A percentile compares a stretch with the other conserved stretches of the same genome.
Conservation (phyloP, 2,888 invertebrate species). For the Drosophila kuntzei region DNA sequence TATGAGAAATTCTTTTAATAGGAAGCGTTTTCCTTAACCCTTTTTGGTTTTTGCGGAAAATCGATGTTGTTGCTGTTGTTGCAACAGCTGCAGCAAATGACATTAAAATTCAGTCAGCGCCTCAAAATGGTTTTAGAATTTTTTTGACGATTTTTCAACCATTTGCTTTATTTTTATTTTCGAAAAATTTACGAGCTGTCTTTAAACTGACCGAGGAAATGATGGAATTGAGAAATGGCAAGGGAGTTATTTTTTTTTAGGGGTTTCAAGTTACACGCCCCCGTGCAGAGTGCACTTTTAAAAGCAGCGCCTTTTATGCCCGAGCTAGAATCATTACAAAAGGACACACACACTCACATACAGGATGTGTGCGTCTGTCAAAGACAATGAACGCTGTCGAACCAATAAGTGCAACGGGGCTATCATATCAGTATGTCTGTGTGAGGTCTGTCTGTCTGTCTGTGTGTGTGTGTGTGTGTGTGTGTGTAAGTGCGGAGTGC, state of each 20-base stretch:
- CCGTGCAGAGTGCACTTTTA: slow-evolving; percentile 59
- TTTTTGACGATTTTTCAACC: slow-evolving; percentile 23
- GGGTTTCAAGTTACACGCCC: slow-evolving; percentile 60
- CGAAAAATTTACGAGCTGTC: slow-evolving; percentile 45
- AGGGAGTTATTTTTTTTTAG: not conserved
- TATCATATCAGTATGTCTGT: slow-evolving; percentile 22
- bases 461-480: slow-evolving; percentile 33
- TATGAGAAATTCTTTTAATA: no score
- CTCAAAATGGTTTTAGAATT: slow-evolving; percentile 49
- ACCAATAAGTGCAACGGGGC: slow-evolving; percentile 64
- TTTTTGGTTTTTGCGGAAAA: slow-evolving; percentile 48
- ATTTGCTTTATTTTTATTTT: slow-evolving; percentile 11
- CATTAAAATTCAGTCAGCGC: slow-evolving; percentile 67
- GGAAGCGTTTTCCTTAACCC: slow-evolving; percentile 26
- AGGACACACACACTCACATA: slow-evolving; percentile 32
- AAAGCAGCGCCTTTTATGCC: slow-evolving; percentile 65
- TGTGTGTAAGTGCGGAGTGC: slow-evolving; percentile 69
- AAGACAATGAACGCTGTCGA: slow-evolving; percentile 68
- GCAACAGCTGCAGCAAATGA: slow-evolving; percentile 72
- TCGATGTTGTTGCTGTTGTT: slow-evolving; percentile 29
- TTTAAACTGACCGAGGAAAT: slow-evolving; percentile 26
- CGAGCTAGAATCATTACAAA: slow-evolving; percentile 64
- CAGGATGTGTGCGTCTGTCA: slow-evolving; percentile 56
- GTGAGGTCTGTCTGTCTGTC: no score
- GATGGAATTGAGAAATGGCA: not conserved